Evolutionary conservation across 2,113 vertebrate species (phyloP), one percentile per base, ranked within the genome.

Genomic region (Trogon surrucura): DNA sequence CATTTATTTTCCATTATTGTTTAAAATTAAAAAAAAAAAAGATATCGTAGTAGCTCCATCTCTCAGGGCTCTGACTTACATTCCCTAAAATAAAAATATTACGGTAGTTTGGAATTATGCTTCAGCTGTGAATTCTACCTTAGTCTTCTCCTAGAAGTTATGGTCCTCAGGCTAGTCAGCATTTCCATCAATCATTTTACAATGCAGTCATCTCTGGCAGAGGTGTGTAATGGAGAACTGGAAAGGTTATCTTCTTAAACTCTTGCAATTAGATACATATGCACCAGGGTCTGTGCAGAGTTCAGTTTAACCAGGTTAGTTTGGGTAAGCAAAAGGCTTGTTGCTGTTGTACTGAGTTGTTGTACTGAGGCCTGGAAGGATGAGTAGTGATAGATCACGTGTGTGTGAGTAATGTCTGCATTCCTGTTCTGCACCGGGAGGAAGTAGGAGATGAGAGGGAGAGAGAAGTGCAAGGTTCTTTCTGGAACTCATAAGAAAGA

Each of bases 21-120:
- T 90, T 80, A 85, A 85, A 57, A 75, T 34, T 61, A 88, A 82
- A 36, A 45, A 85, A 88, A 82, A 36, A 45, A 85, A 91, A 72
- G 19, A 16, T 34, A 64, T 4, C 1, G 1, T 44, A 72, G 44
- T 48, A 82, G 21, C 23, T 83, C 10, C 12, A 51, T 75, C 29
- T 93, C 11, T 85, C 26, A 9, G 3, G 26, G 5, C 34, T 77
- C 17, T 69, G 82, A 72, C 23, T 80, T 82, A 34, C 7, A 18
- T 61, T 83, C 15, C 27, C 29, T 80, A 85, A 77, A 85, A 64
- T 54, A 80, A 69, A 95, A 95, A 69, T 32, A 72, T 56, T 80
- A 5, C 26, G 21, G 20, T 53, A 47, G 9, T 75, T 79, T 60
- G 17, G 41, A 15, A 34, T 82, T 10, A 16, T 82, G 34, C 5